phyloP scores from a whole-genome alignment of 2,888 invertebrate species.

The Eupeodes luniger region DNA sequence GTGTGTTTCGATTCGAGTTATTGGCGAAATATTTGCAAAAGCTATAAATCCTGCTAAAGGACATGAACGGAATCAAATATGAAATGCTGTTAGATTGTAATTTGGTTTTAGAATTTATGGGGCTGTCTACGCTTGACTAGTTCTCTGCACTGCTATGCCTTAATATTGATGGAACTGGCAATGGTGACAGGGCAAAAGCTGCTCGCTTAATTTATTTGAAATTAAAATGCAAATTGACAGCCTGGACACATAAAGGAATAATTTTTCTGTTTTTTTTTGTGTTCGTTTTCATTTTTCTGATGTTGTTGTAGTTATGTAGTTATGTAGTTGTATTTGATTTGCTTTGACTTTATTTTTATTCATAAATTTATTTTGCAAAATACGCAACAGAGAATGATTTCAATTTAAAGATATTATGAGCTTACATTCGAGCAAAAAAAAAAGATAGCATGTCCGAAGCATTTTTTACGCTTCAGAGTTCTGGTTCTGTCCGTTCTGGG shows the following conservation, averaged over 20 bases:
- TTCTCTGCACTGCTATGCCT: constrained; percentile 30
- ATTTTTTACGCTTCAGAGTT: neutral
- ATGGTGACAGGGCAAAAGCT: constrained; percentile 39
- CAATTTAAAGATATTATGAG: constrained; percentile 40
- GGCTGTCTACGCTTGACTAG: constrained; percentile 62
- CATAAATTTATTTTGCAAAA: constrained; percentile 33
- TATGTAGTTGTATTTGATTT: no score
- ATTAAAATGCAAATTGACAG: constrained; percentile 76
- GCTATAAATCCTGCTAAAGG: constrained; percentile 74
- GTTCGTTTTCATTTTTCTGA: constrained; percentile 6
- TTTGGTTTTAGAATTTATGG: constrained; percentile 76
- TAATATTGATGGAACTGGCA: constrained; percentile 43
- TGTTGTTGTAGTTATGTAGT: no score
- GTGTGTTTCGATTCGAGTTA: constrained; percentile 53
- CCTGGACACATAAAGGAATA: constrained; percentile 50
- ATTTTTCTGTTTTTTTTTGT: constrained; percentile 11
- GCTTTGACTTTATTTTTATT: neutral
- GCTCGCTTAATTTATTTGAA: constrained; percentile 69
- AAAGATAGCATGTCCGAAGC: constrained; percentile 5
- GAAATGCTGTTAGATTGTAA: constrained; percentile 76
- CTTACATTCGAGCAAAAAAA: constrained; percentile 20
- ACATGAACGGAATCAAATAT: constrained; percentile 76
- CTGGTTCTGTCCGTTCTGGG: no score
- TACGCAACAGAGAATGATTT: constrained; percentile 55
- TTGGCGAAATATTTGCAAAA: constrained; percentile 74